Conservation (phyloP, 2,888 invertebrate species). For the Parasteatoda lunata region DNA sequence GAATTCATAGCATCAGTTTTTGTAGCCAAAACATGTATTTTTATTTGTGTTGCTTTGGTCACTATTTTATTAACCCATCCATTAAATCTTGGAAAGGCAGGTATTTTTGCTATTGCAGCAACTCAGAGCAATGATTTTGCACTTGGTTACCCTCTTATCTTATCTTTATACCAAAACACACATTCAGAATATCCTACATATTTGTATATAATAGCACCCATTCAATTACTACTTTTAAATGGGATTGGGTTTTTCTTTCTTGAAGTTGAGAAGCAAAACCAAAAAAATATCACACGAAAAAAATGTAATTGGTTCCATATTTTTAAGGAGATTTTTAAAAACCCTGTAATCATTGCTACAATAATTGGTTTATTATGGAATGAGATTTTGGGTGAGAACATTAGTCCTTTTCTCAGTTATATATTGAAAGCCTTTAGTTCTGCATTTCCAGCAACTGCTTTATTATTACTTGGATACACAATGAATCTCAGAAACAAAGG, state of each 20-base stretch:
- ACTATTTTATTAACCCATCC: constrained; percentile 85
- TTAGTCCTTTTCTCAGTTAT: constrained; percentile 65
- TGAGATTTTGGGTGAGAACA: constrained; percentile 47
- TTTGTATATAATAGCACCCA: constrained; percentile 94
- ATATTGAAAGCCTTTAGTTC: constrained; percentile 71
- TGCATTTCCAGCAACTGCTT: constrained; percentile 92
- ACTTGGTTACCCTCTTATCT: constrained; percentile 92
- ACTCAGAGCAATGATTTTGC: constrained; percentile 99
- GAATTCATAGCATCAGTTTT: constrained; percentile 89
- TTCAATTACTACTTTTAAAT: constrained; percentile 92
- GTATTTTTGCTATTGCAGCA: constrained; percentile 93
- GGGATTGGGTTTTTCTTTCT: constrained; percentile 92
- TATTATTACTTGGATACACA: constrained; percentile 90
- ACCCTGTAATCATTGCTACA: constrained; percentile 95
- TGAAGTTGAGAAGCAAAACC: constrained; percentile 81
- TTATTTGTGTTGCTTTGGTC: constrained; percentile 84
- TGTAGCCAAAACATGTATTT: constrained; percentile 88
- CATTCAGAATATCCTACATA: constrained; percentile 94
- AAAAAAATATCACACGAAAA: neutral
- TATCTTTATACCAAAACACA: constrained; percentile 86
- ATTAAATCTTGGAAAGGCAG: constrained; percentile 87
- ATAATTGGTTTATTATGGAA: constrained; percentile 87
- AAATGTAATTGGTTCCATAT: constrained; percentile 27
- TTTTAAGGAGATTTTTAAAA: constrained; percentile 83
- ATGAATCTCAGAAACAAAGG: constrained; percentile 80